Percentiles rank a stretch among this genome's conserved stretches.
These are phyloP conservation scores for Papilio dardanus DNA, from an alignment of 1,140 invertebrate genomes.

Conservation along the genomic window DNA sequence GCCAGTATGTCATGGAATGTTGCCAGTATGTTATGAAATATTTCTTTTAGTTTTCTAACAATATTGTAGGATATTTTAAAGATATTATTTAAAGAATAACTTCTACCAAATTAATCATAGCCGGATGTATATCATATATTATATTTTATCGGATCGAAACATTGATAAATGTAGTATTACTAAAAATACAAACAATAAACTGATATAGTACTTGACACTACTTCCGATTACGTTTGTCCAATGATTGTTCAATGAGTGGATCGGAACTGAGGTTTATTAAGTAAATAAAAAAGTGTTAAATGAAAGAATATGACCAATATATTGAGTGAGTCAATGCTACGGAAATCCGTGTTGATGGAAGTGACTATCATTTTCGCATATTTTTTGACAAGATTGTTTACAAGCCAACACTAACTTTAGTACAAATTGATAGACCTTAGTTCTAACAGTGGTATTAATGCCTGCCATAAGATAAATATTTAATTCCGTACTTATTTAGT, in stretches of 20 bases:
- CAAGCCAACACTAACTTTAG: too few relatives aligned
- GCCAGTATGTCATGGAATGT: not conserved
- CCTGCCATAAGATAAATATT: not conserved
- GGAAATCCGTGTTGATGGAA: not conserved
- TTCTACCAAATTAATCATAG: not conserved
- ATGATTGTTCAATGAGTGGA: not conserved
- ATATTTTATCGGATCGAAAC: not conserved
- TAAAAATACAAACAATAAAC: slow-evolving; percentile 7
- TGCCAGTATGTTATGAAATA: too few relatives aligned
- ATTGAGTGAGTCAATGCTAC: not conserved
- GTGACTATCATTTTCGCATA: not conserved
- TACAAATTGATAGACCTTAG: too few relatives aligned
- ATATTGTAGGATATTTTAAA: not conserved
- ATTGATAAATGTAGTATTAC: not conserved
- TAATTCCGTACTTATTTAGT: not conserved
- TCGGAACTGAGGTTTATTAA: not conserved
- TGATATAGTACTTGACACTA: not conserved
- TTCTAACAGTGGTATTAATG: not conserved
- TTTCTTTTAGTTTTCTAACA: not conserved
- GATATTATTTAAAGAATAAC: not conserved
- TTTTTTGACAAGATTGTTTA: too few relatives aligned
- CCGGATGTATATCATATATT: not conserved
- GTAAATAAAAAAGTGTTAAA: slow-evolving; percentile 18
- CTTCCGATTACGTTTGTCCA: slow-evolving; percentile 7
- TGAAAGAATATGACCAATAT: slow-evolving; percentile 7